Base-by-base conservation (phyloP, 1,140 invertebrate genomes). In the Gryon sp. region DNA sequence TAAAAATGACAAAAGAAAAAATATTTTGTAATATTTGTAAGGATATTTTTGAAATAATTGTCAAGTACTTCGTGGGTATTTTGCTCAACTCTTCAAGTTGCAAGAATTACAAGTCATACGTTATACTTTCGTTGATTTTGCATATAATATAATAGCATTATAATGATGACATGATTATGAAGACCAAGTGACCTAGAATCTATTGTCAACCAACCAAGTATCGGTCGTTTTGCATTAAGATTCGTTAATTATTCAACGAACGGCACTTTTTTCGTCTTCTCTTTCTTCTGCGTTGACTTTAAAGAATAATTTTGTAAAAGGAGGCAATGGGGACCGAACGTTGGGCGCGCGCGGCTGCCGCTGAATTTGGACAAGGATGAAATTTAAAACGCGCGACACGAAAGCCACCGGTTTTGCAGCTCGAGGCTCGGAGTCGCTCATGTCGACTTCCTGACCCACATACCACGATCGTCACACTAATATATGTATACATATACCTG, bases 401-500 rank as follows among this genome's bases (percentile, higher is more conserved):
- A 84, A 84, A 82, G 80, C 48, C 75, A 73, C 68, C 78, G 75
- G 77, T 83, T 77, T 73, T n/a, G n/a, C 59, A 18, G 60, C 70
- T 75, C 43, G 76, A 79, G 76, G 65, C 79, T n/a, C n/a, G n/a
- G 80, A 84, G 80, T 84, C 60, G 74, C 18, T 74, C 76, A 82
- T 76, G 81, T 80, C 80, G 84, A 79, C 82, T 84, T 83, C 81
- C 76, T 86, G 84, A 86, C 83, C 84, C 59, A 86, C 84, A 86
- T 86, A 86, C 82, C 83, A 78, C 76, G 76, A 77, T 76, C 80
- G 65, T 79, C 78, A 69, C 70, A 57, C 73, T 50, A 69, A 78
- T 40, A 43, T 15, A 36, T 62, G 12, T 28, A 20, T 40, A 41
- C 32, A 9, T 1, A 32, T 11, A 34, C 26, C 7, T 6, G 4